Conservation (phyloP, 2,797 vertebrate genomes). For the Pristis pectinata region DNA sequence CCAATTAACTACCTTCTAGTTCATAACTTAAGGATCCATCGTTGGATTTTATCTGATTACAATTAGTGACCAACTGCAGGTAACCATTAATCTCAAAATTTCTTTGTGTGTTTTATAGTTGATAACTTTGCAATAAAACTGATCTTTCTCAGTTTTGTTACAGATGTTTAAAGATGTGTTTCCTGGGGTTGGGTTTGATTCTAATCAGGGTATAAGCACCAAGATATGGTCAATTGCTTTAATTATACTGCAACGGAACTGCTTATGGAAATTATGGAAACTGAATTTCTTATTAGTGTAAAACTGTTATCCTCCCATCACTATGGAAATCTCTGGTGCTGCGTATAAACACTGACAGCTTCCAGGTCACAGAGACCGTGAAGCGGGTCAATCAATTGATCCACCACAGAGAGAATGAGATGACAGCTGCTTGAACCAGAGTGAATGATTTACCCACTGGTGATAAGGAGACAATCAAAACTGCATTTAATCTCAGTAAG, state of each 20-base stretch:
- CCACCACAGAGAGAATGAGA: background rate
- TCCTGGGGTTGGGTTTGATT: conserved; percentile 20
- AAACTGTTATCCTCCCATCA: background rate
- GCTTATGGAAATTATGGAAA: background rate
- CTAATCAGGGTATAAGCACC: background rate
- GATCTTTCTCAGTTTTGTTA: background rate
- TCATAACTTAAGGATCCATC: background rate
- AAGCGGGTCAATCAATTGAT: background rate
- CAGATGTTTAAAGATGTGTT: background rate
- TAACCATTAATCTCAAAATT: too few relatives aligned
- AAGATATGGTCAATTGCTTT: background rate
- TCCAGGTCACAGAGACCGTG: background rate
- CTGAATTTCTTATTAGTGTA: background rate
- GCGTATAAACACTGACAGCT: background rate
- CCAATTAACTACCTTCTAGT: background rate
- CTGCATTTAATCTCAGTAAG: background rate
- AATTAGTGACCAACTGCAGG: background rate
- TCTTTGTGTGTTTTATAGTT: background rate
- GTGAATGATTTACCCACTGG: background rate
- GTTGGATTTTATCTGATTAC: background rate
- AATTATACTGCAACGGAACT: background rate
- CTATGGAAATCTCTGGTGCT: background rate
- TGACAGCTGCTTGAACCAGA: background rate
- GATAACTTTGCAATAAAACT: background rate
- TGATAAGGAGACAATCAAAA: background rate